Evolutionary conservation across 2,888 invertebrate species (phyloP).

Genomic region (Oscheius sp.): DNA sequence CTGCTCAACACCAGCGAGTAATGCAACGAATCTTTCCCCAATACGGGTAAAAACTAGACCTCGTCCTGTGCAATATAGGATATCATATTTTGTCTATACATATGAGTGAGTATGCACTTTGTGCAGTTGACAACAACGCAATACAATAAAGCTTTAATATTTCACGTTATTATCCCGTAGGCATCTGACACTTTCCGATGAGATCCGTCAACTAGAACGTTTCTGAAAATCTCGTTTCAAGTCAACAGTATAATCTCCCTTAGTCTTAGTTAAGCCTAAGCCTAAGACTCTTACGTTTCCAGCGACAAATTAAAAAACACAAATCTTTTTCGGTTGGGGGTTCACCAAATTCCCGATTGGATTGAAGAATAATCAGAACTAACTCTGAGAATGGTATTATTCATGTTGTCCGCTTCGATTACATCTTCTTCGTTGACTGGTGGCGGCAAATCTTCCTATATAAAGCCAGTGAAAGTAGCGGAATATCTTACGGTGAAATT

Average conservation of each 20-base stretch:
- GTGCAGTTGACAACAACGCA: slow-evolving; percentile 12
- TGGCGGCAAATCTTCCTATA: background rate
- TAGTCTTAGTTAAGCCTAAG: too few relatives aligned
- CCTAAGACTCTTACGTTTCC: too few relatives aligned
- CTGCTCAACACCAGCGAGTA: slow-evolving; percentile 4
- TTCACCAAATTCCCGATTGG: too few relatives aligned
- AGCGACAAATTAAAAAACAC: too few relatives aligned
- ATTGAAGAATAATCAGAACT: too few relatives aligned
- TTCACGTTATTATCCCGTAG: background rate
- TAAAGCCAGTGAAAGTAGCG: too few relatives aligned
- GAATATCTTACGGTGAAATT: too few relatives aligned
- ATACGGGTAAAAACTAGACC: slow-evolving; percentile 29
- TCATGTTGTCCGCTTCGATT: background rate
- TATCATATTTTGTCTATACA: slow-evolving; percentile 3
- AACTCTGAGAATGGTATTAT: background rate
- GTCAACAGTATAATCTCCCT: too few relatives aligned
- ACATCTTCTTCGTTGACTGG: background rate
- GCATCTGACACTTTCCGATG: too few relatives aligned
- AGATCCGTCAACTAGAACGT: too few relatives aligned
- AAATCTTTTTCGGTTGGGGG: too few relatives aligned
- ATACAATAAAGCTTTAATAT: slow-evolving; percentile 26
- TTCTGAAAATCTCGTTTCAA: too few relatives aligned
- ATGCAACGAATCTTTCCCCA: slow-evolving; percentile 27
- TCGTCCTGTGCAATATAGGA: background rate
- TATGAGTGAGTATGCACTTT: slow-evolving; percentile 18